These are phyloP conservation scores for Netelia virgata DNA, from an alignment of 2,888 invertebrate species.

Conservation along the genomic window DNA sequence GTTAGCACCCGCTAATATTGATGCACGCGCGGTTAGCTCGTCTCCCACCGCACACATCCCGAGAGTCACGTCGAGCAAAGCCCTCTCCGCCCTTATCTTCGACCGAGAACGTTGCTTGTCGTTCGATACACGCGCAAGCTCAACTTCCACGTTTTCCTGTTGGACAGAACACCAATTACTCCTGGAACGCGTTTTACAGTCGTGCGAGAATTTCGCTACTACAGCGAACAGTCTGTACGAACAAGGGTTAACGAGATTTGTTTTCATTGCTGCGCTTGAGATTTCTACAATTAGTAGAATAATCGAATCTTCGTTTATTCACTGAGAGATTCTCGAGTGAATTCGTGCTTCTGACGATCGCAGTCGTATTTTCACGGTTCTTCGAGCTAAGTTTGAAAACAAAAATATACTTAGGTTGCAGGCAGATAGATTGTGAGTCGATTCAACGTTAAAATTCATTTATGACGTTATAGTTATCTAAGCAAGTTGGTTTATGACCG, in stretches of 20 bases:
- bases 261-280: too few species aligned
- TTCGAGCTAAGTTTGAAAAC: too few species aligned
- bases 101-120: constrained; percentile 36
- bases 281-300: too few species aligned
- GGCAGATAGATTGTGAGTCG: too few species aligned
- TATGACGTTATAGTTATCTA: too few species aligned
- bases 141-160: constrained; percentile 14
- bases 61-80: constrained; percentile 40
- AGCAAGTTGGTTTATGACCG: not conserved
- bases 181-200: constrained; percentile 31
- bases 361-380: too few species aligned
- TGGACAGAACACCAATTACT: constrained; percentile 55
- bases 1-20: constrained; percentile 69
- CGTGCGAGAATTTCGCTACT: constrained; percentile 12
- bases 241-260: too few species aligned
- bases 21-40: constrained; percentile 68
- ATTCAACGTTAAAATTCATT: too few species aligned
- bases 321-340: too few species aligned
- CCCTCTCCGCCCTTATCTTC: constrained; percentile 46
- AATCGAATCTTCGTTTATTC: too few species aligned
- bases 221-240: not conserved
- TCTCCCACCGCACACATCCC: constrained; percentile 50
- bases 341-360: too few species aligned
- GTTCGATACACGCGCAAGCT: constrained; percentile 34
- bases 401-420: too few species aligned